Conservation (phyloP, 2,888 invertebrate species). For the Saturnia japonica region DNA sequence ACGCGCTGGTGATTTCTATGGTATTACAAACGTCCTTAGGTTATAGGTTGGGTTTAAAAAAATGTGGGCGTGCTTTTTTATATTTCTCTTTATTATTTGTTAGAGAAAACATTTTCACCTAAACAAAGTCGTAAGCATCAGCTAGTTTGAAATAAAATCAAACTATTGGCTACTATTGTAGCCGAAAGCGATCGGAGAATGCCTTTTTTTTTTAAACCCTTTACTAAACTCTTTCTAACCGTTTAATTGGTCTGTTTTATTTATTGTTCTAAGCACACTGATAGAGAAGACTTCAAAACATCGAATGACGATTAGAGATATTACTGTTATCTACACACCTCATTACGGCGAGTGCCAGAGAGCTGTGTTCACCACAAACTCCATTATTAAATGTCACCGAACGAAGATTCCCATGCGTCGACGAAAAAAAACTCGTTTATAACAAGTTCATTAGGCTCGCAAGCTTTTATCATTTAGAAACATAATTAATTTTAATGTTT, state of each 20-base stretch:
- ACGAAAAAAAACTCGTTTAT: slow-evolving; percentile 3
- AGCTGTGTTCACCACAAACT: not conserved
- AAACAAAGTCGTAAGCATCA: no score
- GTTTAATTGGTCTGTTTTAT: not conserved
- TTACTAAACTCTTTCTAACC: not conserved
- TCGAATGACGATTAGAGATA: not conserved
- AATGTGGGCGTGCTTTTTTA: no score
- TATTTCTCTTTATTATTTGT: no score
- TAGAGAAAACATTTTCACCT: no score
- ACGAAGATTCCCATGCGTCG: not conserved
- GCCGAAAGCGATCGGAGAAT: no score
- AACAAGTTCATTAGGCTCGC: not conserved
- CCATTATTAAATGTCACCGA: slow-evolving; percentile 4
- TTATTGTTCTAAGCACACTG: not conserved
- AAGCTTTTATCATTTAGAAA: not conserved
- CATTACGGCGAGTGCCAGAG: not conserved
- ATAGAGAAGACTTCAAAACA: not conserved
- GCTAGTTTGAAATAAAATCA: no score
- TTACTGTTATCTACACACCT: not conserved
- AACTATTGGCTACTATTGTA: no score
- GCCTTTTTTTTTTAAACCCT: not conserved
- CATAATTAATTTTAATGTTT: not conserved
- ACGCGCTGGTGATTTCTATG: no score
- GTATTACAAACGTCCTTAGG: no score
- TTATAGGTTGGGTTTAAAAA: no score